A percentile compares a stretch with the other conserved stretches of the same genome.
phyloP scores from a whole-genome alignment of 2,888 invertebrate species.

The Leistus spinibarbis region DNA sequence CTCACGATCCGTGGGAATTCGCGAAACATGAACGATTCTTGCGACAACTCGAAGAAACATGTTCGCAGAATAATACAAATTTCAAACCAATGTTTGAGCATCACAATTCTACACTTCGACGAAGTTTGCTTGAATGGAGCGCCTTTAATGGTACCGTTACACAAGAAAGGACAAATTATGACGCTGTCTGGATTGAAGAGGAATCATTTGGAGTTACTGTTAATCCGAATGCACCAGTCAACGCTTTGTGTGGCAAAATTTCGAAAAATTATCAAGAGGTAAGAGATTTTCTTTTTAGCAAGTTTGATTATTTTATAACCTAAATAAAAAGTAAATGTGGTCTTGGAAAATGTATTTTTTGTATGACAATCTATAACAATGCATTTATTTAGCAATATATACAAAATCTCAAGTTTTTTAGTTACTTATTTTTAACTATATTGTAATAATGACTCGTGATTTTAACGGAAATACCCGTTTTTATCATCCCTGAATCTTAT shows the following conservation, averaged over 20 bases:
- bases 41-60: constrained; percentile 49
- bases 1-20: constrained; percentile 62
- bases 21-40: constrained; percentile 55
- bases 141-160: constrained; percentile 44
- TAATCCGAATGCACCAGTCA: constrained; percentile 47
- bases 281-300: too few relatives aligned
- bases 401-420: too few relatives aligned
- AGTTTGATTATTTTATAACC: too few relatives aligned
- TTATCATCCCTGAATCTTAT: too few relatives aligned
- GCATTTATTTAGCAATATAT: too few relatives aligned
- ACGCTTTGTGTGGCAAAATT: constrained; percentile 52
- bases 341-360: too few relatives aligned
- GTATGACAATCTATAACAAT: too few relatives aligned
- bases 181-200: constrained; percentile 49
- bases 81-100: background rate
- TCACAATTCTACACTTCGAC: constrained; percentile 39
- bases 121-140: constrained; percentile 44
- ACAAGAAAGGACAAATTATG: constrained; percentile 39
- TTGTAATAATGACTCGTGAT: too few relatives aligned
- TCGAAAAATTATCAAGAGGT: constrained; percentile 54
- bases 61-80: constrained; percentile 41
- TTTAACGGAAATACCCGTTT: too few relatives aligned
- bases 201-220: constrained; percentile 50
- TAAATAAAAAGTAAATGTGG: too few relatives aligned
- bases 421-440: too few relatives aligned